These are phyloP conservation scores for Eilema depressum DNA, from an alignment of 2,888 invertebrate genomes.

Conservation along the genomic window DNA sequence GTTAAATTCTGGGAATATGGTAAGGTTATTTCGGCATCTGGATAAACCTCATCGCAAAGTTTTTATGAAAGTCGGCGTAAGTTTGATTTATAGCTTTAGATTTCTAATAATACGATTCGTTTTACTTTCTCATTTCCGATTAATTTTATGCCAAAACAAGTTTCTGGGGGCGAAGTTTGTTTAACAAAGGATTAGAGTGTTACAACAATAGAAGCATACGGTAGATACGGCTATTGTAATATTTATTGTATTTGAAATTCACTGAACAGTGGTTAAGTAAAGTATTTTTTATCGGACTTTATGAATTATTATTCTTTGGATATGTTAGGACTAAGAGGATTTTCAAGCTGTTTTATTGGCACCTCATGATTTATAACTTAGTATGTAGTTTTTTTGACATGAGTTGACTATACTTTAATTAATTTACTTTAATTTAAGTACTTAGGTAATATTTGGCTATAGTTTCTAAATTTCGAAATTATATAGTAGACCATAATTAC, in stretches of 20 bases:
- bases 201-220: background rate
- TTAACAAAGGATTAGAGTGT: background rate
- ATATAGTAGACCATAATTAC: too few relatives aligned
- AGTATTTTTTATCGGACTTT: too few relatives aligned
- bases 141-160: conserved; percentile 30
- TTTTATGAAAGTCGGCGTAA: conserved; percentile 52
- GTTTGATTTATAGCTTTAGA: conserved; percentile 49
- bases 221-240: background rate
- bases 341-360: too few relatives aligned
- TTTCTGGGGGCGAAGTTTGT: background rate
- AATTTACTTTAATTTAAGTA: too few relatives aligned
- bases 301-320: too few relatives aligned
- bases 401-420: too few relatives aligned
- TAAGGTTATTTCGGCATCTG: conserved; percentile 51
- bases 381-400: too few relatives aligned
- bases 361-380: too few relatives aligned
- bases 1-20: conserved; percentile 11
- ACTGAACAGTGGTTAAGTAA: too few relatives aligned
- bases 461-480: too few relatives aligned
- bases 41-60: conserved; percentile 53
- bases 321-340: too few relatives aligned
- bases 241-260: background rate
- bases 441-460: too few relatives aligned
- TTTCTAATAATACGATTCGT: conserved; percentile 28
- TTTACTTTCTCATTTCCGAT: conserved; percentile 30